Evolutionary conservation across 2,888 invertebrate species (phyloP).

Genomic region (Hydroisotoma schaefferi): DNA sequence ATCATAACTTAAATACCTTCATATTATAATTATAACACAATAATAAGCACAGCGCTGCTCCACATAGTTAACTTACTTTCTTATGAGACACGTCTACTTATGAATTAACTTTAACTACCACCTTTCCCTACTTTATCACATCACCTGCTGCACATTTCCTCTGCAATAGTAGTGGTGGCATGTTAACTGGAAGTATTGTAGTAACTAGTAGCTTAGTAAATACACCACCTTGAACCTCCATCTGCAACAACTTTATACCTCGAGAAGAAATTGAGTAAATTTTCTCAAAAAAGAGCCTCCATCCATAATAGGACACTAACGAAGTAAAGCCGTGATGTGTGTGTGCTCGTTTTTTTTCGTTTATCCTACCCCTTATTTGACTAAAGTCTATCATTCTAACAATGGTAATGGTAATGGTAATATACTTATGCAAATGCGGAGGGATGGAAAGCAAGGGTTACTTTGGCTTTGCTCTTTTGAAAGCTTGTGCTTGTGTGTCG

Average conservation of each 20-base stretch:
- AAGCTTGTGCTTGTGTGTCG: no score
- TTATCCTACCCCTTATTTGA: background rate
- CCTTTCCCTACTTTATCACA: no score
- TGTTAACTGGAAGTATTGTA: no score
- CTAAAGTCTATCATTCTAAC: background rate
- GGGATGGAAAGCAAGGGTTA: background rate
- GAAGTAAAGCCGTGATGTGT: background rate
- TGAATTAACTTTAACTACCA: no score
- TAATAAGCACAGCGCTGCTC: no score
- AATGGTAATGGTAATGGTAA: constrained; percentile 1
- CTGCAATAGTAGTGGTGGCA: no score
- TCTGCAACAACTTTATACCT: background rate
- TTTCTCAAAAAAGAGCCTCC: background rate
- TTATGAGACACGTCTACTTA: no score
- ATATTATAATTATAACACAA: no score
- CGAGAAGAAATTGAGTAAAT: background rate
- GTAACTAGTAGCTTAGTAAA: no score
- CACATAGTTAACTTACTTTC: no score
- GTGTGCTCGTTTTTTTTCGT: background rate
- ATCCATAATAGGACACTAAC: constrained; percentile 10
- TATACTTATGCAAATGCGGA: constrained; percentile 10
- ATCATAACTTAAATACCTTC: no score
- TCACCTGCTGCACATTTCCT: no score
- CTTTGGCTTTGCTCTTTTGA: background rate
- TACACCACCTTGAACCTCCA: background rate